A percentile compares a stretch with the other conserved stretches of the same genome.
phyloP scores from a whole-genome alignment of 2,888 invertebrate species.

The Peribatodes rhomboidaria region DNA sequence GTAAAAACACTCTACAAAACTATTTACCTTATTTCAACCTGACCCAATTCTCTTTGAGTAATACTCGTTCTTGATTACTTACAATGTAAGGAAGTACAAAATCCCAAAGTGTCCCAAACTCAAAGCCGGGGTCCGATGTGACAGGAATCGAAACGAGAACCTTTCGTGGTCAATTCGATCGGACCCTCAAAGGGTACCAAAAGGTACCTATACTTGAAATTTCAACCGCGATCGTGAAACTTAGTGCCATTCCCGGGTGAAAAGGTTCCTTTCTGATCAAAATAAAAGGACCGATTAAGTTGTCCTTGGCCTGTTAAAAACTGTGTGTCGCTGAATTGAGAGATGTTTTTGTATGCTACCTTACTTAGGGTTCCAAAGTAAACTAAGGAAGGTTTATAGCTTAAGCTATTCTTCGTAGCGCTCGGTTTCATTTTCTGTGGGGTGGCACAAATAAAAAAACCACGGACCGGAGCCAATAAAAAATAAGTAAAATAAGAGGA shows the following conservation, averaged over 20 bases:
- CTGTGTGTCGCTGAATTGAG: slow-evolving; percentile 27
- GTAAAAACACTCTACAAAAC: neutral
- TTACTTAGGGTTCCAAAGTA: neutral
- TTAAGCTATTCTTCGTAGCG: too few relatives aligned
- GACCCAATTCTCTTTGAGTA: slow-evolving; percentile 13
- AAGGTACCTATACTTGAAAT: slow-evolving; percentile 64
- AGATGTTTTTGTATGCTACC: neutral
- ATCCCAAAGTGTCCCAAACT: slow-evolving; percentile 61
- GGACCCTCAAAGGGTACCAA: slow-evolving; percentile 72
- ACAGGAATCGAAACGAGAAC: slow-evolving; percentile 80
- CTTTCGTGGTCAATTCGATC: slow-evolving; percentile 82
- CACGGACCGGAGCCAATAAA: neutral
- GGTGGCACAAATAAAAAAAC: neutral
- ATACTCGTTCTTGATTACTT: slow-evolving; percentile 24
- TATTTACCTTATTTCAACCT: neutral
- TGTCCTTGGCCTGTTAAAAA: slow-evolving; percentile 55
- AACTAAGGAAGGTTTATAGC: too few relatives aligned
- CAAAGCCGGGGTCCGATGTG: slow-evolving; percentile 74
- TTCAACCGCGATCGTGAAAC: slow-evolving; percentile 70
- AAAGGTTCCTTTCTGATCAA: slow-evolving; percentile 61
- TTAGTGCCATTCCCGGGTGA: slow-evolving; percentile 64
- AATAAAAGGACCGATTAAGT: slow-evolving; percentile 58
- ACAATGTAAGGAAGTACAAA: slow-evolving; percentile 19
- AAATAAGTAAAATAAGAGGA: slow-evolving; percentile 9
- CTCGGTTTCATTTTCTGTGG: neutral